Evolutionary conservation across 2,113 vertebrate genomes (phyloP).

Genomic region (Cyanoramphus novaezelandiae): DNA sequence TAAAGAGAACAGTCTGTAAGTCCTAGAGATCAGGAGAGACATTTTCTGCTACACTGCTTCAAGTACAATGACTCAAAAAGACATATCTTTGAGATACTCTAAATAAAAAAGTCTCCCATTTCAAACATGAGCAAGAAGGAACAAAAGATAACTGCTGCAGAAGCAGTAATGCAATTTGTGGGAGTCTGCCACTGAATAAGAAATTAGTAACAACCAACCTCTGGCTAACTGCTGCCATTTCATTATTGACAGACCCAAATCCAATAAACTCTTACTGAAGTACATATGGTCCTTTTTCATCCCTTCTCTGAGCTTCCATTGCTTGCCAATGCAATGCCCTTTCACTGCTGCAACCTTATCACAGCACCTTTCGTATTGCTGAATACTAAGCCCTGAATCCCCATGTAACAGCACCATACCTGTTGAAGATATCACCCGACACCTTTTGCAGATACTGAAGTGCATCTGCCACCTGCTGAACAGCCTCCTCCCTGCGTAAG

Average conservation of each 20-base stretch:
- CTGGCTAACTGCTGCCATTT: background rate
- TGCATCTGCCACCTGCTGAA: conserved; percentile 90
- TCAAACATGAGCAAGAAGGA: background rate
- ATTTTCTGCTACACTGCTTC: background rate
- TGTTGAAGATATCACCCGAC: conserved; percentile 91
- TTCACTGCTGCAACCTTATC: background rate
- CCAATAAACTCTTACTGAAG: background rate
- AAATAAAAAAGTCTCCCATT: background rate
- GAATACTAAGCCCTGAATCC: background rate
- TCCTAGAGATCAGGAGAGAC: background rate
- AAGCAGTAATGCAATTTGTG: background rate
- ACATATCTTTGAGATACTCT: background rate
- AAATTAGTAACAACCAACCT: background rate
- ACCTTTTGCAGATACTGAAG: conserved; percentile 89
- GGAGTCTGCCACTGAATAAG: background rate
- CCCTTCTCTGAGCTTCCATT: background rate
- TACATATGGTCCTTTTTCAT: background rate
- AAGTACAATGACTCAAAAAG: background rate
- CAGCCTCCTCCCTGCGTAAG: conserved; percentile 90
- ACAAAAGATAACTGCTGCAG: background rate
- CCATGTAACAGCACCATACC: conserved; percentile 60
- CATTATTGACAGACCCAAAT: background rate
- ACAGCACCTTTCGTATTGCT: background rate
- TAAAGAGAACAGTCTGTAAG: background rate
- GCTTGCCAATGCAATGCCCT: background rate